Evolutionary conservation across 2,888 invertebrate genomes (phyloP).

Genomic region (Parthenolecanium corni): DNA sequence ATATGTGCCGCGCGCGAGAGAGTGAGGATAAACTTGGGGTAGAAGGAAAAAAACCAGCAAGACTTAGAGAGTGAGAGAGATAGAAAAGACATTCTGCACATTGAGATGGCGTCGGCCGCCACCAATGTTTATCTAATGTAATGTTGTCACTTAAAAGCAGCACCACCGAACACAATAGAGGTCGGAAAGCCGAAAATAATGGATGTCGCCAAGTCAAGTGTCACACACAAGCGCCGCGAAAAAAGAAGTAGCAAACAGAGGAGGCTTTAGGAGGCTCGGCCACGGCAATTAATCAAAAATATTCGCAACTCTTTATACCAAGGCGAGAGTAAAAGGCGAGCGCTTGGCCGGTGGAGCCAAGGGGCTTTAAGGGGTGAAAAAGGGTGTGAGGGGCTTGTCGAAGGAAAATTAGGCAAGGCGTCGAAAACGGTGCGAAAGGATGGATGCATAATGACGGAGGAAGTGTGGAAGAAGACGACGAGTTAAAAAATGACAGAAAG

Average conservation of each 20-base stretch:
- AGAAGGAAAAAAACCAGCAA: too few relatives aligned
- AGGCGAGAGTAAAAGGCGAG: too few relatives aligned
- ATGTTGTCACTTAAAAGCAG: constrained; percentile 23
- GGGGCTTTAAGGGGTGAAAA: neutral
- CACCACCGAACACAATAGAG: constrained; percentile 21
- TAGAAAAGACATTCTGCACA: neutral
- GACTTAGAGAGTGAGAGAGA: neutral
- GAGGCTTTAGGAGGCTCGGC: constrained; percentile 7
- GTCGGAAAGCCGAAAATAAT: constrained; percentile 21
- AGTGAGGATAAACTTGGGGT: too few relatives aligned
- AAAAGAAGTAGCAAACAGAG: neutral
- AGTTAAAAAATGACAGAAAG: neutral
- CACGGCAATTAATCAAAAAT: constrained; percentile 24
- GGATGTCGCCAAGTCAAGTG: constrained; percentile 26
- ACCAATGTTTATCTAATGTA: constrained; percentile 26
- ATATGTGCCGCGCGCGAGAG: neutral
- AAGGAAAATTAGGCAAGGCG: neutral
- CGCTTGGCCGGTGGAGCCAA: neutral
- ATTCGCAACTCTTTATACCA: neutral
- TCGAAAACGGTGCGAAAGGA: too few relatives aligned
- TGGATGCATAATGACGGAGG: too few relatives aligned
- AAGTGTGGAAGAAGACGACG: neutral
- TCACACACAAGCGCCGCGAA: constrained; percentile 13
- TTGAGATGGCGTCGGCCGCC: neutral
- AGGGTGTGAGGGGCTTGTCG: neutral